Evolutionary conservation across 2,113 vertebrate species (phyloP), one percentile per base, ranked within the genome.

Genomic region (Theropithecus gelada): DNA sequence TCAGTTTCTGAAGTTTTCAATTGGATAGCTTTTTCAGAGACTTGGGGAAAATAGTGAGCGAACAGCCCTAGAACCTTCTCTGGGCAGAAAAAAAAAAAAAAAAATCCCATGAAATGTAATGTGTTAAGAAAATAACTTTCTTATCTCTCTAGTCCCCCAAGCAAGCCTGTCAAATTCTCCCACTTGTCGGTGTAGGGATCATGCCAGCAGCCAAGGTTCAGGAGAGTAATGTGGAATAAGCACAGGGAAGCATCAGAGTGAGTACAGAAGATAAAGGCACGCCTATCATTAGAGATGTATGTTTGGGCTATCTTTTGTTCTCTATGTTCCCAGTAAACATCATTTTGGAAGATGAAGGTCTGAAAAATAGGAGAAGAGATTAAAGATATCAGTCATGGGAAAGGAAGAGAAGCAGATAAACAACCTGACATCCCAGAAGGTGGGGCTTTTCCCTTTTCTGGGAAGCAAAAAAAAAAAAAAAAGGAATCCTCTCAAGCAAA

Each of bases 1-100:
- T 94, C 73, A 92, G 43, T 52, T 86, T 91, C 82, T 96, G 27
- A 84, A 86, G 59, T 83, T 97, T 93, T 88, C 59, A 93, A 72
- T 64, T 85, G 57, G 95, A 78, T 52, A 85, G n/a, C 30, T 89
- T 78, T 79, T 88, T 84, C 40, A 78, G 52, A 78, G 52, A 90
- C 38, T 30, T 32, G 17, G 10, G 40, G 57, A 70, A 92, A 93
- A 38, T 8, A 89, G 22, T 25, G 61, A 81, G n/a, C 25, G 22
- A 92, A 61, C 5, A 59, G 35, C 50, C 35, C 38, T 30, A 45
- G 17, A 79, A 70, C 48, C 38, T 70, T 83, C 70, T 91, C 76
- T 91, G 17, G 32, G 20, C 12, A 81, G 35, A 72, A 97, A 79
- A 78, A 90, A 88, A 75, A 90, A 82, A 75, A 48, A 50, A 84